Base-by-base conservation (phyloP, 2,888 invertebrate genomes). In the Hecatera dysodea region DNA sequence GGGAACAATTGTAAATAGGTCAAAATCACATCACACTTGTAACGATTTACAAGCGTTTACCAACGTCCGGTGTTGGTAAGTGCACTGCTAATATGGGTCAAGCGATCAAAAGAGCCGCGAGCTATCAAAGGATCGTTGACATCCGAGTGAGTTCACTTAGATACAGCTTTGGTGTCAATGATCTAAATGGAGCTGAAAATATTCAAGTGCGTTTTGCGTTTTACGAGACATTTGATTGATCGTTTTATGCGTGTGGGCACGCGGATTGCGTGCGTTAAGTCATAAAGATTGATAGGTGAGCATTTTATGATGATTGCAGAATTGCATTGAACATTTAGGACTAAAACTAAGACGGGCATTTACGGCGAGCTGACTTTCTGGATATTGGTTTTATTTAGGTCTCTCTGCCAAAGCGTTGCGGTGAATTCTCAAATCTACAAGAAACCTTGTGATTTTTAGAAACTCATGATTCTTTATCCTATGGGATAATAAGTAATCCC, bases 41-140 rank as follows among this genome's bases (percentile, higher is more conserved):
- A 52, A 85, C 87, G 82, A 76, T 79, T 81, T 72, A 72, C 53
- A 68, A 83, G 73, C 88, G 87, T 83, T 90, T 89, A 83, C 80
- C 71, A 52, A 83, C 90, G 83, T 92, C 92, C 92, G 90, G 89
- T 69, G 80, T 61, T 67, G 73, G 84, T 80, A 88, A 88, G 83
- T 89, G 87, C 88, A 88, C 75, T 65, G 60, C 67, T 86, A 86
- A 90, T 88, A 73, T 94, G 87, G 94, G 93, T 94, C 94, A 93
- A 71, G 52, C 78, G 87, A 90, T 92, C 92, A 93, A 93, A 93
- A 89, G 83, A 66, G 89, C 91, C 92, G 92, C 89, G n/a, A n/a
- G n/a, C n/a, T n/a, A n/a, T n/a, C n/a, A n/a, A 82, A 76, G 75
- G 91, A 88, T 85, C 91, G 84, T 89, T 91, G 91, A 91, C 89